Base-by-base conservation (phyloP, 2,888 invertebrate genomes). In the Drosophila paucipuncta region DNA sequence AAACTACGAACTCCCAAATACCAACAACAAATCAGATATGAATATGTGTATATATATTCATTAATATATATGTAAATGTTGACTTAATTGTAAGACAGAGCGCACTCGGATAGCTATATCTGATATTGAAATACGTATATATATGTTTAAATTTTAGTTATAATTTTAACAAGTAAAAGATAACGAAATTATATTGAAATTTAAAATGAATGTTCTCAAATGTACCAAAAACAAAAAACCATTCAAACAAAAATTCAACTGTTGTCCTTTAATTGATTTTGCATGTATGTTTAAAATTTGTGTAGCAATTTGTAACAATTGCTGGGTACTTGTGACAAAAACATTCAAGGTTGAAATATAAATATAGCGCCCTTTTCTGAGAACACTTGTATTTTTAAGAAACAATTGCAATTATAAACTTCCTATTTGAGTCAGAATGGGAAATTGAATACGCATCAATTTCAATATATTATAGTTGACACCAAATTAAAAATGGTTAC, bases 21-120 rank as follows among this genome's bases (percentile, higher is more conserved):
- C 57, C 52, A 31, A 73, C 58, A 37, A 31, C 65, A 76, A 60
- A 22, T 54, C 73, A 68, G 73, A 76, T 80, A 59, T 80, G 50
- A 80, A 58, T 64, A 75, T 62, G 30, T 67, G 33, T 79, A 39
- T 80, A 49, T 65, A 68, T 76, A 59, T 69, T 68, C 67, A 69
- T 55, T 55, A 74, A 63, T 77, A 77, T 89, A 82, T 86, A 89
- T 89, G 78, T 90, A 90, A 79, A 90, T 90, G 90, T 86, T 90
- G 67, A 85, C 81, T 65, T 90, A 88, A 65, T 85, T 85, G 68
- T 85, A 90, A 85, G 90, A 64, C 75, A 76, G 70, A 76, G 67
- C 72, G 49, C 73, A 59, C 69, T 57, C 76, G 53, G 75, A 73
- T 81, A 66, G 35, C 1, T 60, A 52, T 69, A 78, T 78, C 78